Evolutionary conservation across 2,797 vertebrate genomes (phyloP).

Genomic region (Ceyx erithaca): DNA sequence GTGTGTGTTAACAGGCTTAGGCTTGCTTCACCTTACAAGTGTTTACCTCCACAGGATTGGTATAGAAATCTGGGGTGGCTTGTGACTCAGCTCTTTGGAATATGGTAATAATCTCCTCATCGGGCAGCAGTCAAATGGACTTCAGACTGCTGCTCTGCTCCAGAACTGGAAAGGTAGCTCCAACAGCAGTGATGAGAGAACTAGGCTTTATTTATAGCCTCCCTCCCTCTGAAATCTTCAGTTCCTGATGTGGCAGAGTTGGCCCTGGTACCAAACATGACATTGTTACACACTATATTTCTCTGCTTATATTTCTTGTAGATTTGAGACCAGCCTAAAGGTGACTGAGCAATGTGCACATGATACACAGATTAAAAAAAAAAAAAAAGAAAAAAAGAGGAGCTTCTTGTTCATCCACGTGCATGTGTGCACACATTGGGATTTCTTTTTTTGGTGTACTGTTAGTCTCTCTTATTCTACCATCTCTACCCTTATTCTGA

Average conservation of each 20-base stretch:
- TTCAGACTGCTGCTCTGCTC: neutral
- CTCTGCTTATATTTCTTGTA: too few species aligned
- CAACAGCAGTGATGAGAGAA: neutral
- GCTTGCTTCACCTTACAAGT: neutral
- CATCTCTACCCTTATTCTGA: too few species aligned
- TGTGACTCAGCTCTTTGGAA: neutral
- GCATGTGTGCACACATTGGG: too few species aligned
- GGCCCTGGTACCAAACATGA: neutral
- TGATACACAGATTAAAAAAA: neutral
- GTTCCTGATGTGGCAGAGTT: neutral
- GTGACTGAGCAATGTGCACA: too few species aligned
- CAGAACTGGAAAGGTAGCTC: neutral
- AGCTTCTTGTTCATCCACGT: too few species aligned
- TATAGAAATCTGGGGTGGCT: neutral
- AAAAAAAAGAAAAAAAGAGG: neutral
- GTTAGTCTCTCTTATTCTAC: too few species aligned
- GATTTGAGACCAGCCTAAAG: too few species aligned
- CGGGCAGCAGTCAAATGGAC: neutral
- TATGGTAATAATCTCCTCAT: neutral
- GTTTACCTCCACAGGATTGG: neutral
- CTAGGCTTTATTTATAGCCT: neutral
- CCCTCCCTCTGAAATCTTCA: neutral
- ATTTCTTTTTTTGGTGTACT: too few species aligned
- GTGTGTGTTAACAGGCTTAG: neutral
- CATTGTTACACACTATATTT: neutral